A percentile compares a stretch with the other conserved stretches of the same genome.
Conservation (phyloP, 2,888 invertebrate genomes). For the Antheraea yamamai region DNA sequence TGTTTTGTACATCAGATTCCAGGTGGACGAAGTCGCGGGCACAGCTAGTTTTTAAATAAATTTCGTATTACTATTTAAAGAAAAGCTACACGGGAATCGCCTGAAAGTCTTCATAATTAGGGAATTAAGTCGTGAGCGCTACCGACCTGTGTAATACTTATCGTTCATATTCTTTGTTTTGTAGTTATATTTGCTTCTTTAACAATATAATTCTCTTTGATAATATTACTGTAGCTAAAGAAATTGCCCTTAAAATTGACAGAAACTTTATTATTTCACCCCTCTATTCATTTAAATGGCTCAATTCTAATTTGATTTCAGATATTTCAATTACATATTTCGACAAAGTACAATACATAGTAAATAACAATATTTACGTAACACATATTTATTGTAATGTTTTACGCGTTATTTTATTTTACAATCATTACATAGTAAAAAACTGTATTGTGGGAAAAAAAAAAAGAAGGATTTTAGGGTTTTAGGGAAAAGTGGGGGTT, state of each 20-base stretch:
- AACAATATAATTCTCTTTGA: background rate
- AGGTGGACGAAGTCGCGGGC: too few relatives aligned
- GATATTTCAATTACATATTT: background rate
- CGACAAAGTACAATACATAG: background rate
- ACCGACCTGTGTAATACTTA: background rate
- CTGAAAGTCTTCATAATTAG: background rate
- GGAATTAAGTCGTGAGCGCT: background rate
- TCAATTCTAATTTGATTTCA: background rate
- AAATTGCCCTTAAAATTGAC: background rate
- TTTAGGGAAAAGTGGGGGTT: too few relatives aligned
- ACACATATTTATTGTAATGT: background rate
- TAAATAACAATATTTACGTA: background rate
- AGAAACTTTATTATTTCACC: background rate
- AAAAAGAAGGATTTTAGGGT: too few relatives aligned
- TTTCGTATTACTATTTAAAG: background rate
- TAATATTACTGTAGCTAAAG: background rate
- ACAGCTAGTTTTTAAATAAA: too few relatives aligned
- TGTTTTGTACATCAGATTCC: too few relatives aligned
- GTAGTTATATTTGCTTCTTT: background rate
- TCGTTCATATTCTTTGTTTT: background rate
- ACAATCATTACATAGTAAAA: too few relatives aligned
- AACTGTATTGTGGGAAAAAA: too few relatives aligned
- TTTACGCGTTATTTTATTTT: background rate
- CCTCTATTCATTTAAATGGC: background rate
- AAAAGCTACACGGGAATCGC: background rate